Percentiles rank a stretch among this genome's conserved stretches.
Conservation (phyloP, 1,140 invertebrate species). For the Ooceraea biroi region DNA sequence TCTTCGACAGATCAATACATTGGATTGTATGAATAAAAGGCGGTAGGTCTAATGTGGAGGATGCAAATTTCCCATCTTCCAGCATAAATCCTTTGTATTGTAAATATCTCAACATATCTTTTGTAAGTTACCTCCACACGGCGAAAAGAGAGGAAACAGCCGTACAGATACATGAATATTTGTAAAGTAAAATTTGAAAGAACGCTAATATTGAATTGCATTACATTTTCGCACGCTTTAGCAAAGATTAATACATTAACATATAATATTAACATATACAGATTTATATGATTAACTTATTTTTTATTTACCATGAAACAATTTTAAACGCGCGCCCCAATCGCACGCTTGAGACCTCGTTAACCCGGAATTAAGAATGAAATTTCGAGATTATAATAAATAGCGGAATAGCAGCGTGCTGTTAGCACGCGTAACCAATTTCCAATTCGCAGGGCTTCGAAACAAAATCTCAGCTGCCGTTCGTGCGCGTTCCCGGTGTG, state of each 20-base stretch:
- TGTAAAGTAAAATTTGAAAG: conserved; percentile 8
- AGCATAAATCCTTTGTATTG: conserved; percentile 36
- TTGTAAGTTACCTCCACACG: not conserved
- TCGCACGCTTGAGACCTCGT: too few species aligned
- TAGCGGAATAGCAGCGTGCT: not conserved
- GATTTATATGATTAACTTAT: too few species aligned
- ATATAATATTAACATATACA: too few species aligned
- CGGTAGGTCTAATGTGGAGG: not conserved
- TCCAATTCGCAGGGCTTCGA: not conserved
- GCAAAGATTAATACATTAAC: too few species aligned
- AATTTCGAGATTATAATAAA: conserved; percentile 25
- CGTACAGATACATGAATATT: not conserved
- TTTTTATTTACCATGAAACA: too few species aligned
- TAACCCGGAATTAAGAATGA: too few species aligned
- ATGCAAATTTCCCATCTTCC: conserved; percentile 12
- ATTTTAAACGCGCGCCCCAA: too few species aligned
- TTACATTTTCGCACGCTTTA: too few species aligned
- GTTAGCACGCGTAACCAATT: conserved; percentile 19
- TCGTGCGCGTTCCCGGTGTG: conserved; percentile 31
- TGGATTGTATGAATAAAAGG: conserved; percentile 32
- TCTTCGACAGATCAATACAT: conserved; percentile 41
- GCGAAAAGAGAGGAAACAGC: not conserved
- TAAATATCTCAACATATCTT: conserved; percentile 16
- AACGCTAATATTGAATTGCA: not conserved
- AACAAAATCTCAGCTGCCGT: conserved; percentile 44